Evolutionary conservation across 2,113 vertebrate species (phyloP).

Genomic region (Thermophis baileyi): DNA sequence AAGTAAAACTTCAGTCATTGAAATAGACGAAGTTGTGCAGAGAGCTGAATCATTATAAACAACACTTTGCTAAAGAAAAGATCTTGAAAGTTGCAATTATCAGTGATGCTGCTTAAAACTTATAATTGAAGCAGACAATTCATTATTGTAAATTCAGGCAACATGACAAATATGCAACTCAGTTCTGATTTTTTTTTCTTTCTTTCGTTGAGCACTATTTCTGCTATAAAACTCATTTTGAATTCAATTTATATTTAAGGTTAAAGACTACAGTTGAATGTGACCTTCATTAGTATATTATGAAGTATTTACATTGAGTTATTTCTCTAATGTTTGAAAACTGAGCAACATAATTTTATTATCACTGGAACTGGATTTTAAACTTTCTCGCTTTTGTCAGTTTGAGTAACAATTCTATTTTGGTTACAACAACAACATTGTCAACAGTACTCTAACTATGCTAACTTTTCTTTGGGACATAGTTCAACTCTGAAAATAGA

Average conservation of each 20-base stretch:
- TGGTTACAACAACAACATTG: neutral
- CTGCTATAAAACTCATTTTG: neutral
- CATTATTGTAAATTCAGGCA: neutral
- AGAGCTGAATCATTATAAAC: neutral
- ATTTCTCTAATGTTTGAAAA: constrained; percentile 18
- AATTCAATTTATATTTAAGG: neutral
- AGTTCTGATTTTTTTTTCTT: neutral
- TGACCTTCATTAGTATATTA: neutral
- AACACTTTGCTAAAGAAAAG: neutral
- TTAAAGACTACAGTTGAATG: neutral
- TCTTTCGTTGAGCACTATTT: neutral
- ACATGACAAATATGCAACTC: neutral
- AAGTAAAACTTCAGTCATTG: neutral
- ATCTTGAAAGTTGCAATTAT: neutral
- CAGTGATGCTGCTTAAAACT: neutral
- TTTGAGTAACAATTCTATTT: neutral
- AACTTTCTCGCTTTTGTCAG: neutral
- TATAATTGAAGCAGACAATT: neutral
- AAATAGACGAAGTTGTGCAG: neutral
- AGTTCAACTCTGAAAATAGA: constrained; percentile 6
- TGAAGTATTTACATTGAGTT: neutral
- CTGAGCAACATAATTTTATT: constrained; percentile 3
- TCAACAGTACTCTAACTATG: neutral
- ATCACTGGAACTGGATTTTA: constrained; percentile 28
- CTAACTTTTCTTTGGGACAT: constrained; percentile 22